Evolutionary conservation across 2,888 invertebrate genomes (phyloP).

Genomic region (Drosophila meridiana): DNA sequence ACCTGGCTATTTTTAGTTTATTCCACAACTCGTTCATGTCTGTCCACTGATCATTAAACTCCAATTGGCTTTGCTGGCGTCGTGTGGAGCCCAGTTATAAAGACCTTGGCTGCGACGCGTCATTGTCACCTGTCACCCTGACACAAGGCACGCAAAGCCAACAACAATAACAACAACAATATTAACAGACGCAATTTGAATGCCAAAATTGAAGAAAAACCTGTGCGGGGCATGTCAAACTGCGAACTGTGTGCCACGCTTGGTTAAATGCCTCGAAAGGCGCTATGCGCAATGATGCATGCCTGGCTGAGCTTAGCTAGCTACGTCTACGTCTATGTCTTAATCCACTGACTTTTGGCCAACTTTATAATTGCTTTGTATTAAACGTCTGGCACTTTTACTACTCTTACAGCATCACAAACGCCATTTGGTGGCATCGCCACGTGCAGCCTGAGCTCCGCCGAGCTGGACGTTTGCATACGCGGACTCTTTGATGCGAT

Average conservation of each 20-base stretch:
- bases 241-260: slow-evolving; percentile 54
- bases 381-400: slow-evolving; percentile 50
- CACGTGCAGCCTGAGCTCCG: slow-evolving; percentile 87
- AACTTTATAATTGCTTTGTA: slow-evolving; percentile 20
- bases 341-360: slow-evolving; percentile 25
- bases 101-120: slow-evolving; percentile 48
- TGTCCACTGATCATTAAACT: slow-evolving; percentile 10
- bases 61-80: slow-evolving; percentile 17
- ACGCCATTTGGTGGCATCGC: slow-evolving; percentile 52
- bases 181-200: slow-evolving; percentile 28
- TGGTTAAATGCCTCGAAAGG: slow-evolving; percentile 45
- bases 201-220: slow-evolving; percentile 35
- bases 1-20: background rate
- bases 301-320: slow-evolving; percentile 40
- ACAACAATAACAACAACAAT: slow-evolving; percentile 6
- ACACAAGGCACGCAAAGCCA: slow-evolving; percentile 43
- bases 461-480: slow-evolving; percentile 87
- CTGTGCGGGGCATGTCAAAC: slow-evolving; percentile 32
- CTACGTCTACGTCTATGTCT: slow-evolving; percentile 40
- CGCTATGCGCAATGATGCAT: slow-evolving; percentile 49
- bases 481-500: slow-evolving; percentile 86
- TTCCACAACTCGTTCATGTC: slow-evolving; percentile 1
- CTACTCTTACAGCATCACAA: slow-evolving; percentile 47
- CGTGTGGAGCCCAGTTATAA: background rate
- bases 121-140: slow-evolving; percentile 60